These are phyloP conservation scores for Menidia menidia DNA, from an alignment of 2,797 vertebrate genomes.

Conservation along the genomic window DNA sequence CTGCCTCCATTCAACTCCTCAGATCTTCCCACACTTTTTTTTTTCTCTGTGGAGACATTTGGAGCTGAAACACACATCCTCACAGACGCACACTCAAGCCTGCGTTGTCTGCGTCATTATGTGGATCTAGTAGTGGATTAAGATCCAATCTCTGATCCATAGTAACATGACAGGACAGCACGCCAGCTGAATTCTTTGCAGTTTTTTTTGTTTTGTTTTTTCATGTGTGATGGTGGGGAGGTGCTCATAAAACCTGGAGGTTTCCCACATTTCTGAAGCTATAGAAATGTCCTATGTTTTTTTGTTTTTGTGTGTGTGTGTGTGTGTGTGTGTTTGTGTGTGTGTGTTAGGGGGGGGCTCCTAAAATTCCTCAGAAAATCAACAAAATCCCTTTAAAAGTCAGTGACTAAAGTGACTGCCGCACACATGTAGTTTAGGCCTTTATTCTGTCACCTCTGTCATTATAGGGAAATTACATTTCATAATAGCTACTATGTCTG, in stretches of 20 bases:
- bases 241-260: constrained; percentile 14
- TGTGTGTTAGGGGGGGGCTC: no score
- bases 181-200: constrained; percentile 48
- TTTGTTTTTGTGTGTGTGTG: neutral
- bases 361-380: no score
- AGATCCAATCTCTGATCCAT: constrained; percentile 76
- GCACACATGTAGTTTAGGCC: neutral
- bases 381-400: neutral
- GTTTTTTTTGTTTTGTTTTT: constrained; percentile 4
- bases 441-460: neutral
- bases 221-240: constrained; percentile 9
- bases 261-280: constrained; percentile 57
- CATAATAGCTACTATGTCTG: neutral
- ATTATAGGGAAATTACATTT: neutral
- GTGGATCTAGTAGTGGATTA: constrained; percentile 80
- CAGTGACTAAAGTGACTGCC: neutral
- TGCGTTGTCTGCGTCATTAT: constrained; percentile 46
- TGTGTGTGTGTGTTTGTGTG: no score
- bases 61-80: constrained; percentile 38
- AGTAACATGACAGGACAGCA: constrained; percentile 68
- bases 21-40: constrained; percentile 75
- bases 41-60: constrained; percentile 63
- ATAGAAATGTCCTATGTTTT: neutral
- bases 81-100: constrained; percentile 49
- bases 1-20: constrained; percentile 59